Conservation (phyloP, 2,113 vertebrate species). For the Neolamprologus hecqui region DNA sequence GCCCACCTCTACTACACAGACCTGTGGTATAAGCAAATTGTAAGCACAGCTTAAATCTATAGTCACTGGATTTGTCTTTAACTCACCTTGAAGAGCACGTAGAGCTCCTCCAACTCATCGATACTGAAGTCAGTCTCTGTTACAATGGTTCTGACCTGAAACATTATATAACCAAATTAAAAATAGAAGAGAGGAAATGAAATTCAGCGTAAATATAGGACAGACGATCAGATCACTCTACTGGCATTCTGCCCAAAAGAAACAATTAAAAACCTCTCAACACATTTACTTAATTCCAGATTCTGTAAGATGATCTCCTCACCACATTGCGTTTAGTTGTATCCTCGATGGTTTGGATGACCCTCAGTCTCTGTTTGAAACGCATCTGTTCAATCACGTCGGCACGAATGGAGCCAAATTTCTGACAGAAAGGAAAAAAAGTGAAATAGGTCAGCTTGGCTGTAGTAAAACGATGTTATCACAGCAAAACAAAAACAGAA, state of each 20-base stretch:
- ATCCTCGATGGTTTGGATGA: constrained; percentile 96
- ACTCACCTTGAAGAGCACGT: constrained; percentile 92
- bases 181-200: background rate
- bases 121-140: constrained; percentile 93
- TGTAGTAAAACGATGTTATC: background rate
- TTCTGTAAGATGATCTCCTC: constrained; percentile 17
- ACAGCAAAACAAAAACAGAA: background rate
- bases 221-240: background rate
- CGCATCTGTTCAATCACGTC: constrained; percentile 98
- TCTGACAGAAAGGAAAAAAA: constrained; percentile 66
- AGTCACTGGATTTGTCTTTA: background rate
- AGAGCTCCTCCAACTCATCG: constrained; percentile 91
- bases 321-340: constrained; percentile 98
- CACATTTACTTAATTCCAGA: background rate
- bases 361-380: constrained; percentile 94
- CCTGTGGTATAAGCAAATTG: background rate
- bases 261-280: background rate
- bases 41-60: background rate
- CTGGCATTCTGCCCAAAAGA: background rate
- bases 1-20: background rate
- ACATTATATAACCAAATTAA: background rate
- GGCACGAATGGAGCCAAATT: constrained; percentile 91
- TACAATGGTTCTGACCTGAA: constrained; percentile 90
- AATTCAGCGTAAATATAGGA: background rate
- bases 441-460: background rate